These are phyloP conservation scores for Leucophenga maculata DNA, from an alignment of 2,888 invertebrate genomes.

Conservation along the genomic window DNA sequence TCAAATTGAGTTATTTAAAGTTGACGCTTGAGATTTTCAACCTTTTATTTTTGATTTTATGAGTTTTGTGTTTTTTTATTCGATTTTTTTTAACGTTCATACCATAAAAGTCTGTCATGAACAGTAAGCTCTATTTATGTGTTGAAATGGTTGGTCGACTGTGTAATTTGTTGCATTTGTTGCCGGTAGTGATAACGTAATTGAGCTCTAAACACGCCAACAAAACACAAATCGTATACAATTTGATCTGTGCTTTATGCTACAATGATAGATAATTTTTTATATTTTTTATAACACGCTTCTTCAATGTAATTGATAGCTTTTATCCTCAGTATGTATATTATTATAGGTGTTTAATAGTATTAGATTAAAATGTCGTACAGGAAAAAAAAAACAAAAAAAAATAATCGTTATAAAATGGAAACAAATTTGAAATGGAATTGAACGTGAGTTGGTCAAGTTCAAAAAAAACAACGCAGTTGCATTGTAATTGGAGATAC, in stretches of 20 bases:
- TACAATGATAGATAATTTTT: slow-evolving; percentile 1
- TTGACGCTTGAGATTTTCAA: not conserved
- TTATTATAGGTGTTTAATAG: slow-evolving; percentile 18
- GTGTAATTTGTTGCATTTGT: not conserved
- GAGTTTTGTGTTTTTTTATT: not conserved
- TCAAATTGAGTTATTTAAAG: slow-evolving; percentile 14
- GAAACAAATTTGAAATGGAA: not conserved
- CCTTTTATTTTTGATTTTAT: not conserved
- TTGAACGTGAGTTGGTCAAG: slow-evolving; percentile 14
- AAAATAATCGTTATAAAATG: not conserved
- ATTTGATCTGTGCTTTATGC: not conserved
- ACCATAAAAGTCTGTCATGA: slow-evolving; percentile 19
- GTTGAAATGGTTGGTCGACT: not conserved
- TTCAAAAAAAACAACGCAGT: slow-evolving; percentile 3
- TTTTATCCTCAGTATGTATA: slow-evolving; percentile 3
- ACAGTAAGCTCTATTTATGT: slow-evolving; percentile 10
- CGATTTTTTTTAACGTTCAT: not conserved
- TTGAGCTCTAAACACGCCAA: slow-evolving; percentile 9
- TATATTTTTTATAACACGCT: not conserved
- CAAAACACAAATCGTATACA: not conserved
- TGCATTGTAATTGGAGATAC: not conserved
- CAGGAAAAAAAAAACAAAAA: not conserved
- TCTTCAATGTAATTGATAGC: slow-evolving; percentile 17
- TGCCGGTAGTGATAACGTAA: slow-evolving; percentile 16
- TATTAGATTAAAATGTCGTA: slow-evolving; percentile 3